A percentile compares a stretch with the other conserved stretches of the same genome.
phyloP scores from a whole-genome alignment of 2,888 invertebrate species.

The Nemotelus pantherinus region DNA sequence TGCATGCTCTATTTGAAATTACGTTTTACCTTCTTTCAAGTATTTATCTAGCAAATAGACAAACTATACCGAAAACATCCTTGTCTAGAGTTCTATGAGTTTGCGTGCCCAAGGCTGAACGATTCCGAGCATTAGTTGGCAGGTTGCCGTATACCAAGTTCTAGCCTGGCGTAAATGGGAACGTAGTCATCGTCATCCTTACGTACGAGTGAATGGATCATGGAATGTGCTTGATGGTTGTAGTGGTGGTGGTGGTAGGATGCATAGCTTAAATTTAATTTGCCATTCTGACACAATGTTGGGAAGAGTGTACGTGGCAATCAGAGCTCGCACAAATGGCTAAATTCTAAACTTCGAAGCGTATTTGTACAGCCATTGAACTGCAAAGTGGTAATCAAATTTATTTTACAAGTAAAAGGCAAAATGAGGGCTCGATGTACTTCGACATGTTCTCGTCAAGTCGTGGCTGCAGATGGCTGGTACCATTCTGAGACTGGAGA shows the following conservation, averaged over 20 bases:
- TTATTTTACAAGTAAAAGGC: constrained; percentile 39
- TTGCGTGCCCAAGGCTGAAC: not conserved
- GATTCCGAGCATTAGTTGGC: constrained; percentile 4
- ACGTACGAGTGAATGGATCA: too few relatives aligned
- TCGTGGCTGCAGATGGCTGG: too few relatives aligned
- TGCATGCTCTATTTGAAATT: constrained; percentile 21
- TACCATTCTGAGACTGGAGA: too few relatives aligned
- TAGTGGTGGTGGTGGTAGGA: not conserved
- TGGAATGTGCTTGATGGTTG: not conserved
- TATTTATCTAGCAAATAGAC: constrained; percentile 25
- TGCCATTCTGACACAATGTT: constrained; percentile 23
- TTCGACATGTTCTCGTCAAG: too few relatives aligned
- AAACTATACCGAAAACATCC: not conserved
- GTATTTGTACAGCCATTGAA: constrained; percentile 49
- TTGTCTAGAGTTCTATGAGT: not conserved
- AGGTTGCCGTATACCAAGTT: constrained; percentile 16
- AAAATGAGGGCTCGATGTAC: constrained; percentile 8
- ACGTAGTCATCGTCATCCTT: too few relatives aligned
- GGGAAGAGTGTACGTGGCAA: constrained; percentile 37
- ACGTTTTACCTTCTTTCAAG: constrained; percentile 18
- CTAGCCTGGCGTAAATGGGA: not conserved
- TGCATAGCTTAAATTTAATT: constrained; percentile 46
- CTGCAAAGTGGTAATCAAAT: constrained; percentile 50
- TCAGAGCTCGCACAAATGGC: constrained; percentile 47
- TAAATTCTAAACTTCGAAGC: constrained; percentile 46